A percentile compares a stretch with the other conserved stretches of the same genome.
Evolutionary conservation across 2,113 vertebrate genomes (phyloP).

Genomic region (Rhea pennata): DNA sequence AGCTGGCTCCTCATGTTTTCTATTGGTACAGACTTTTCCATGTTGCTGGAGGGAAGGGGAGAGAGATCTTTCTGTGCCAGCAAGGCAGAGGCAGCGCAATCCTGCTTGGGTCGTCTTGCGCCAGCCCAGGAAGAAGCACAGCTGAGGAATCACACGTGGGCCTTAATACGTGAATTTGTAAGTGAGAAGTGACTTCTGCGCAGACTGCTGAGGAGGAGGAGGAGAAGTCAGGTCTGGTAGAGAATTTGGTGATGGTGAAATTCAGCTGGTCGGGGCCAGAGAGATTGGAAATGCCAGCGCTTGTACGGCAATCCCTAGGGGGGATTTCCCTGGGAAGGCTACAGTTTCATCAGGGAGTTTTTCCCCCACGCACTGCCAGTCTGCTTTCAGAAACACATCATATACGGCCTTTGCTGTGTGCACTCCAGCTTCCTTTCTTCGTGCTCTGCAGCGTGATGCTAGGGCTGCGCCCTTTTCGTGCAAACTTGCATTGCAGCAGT

Average conservation of each 20-base stretch:
- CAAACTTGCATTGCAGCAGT: background rate
- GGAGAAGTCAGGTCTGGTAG: background rate
- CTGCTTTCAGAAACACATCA: background rate
- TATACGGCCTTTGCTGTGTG: background rate
- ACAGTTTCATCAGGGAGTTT: background rate
- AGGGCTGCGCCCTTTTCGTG: background rate
- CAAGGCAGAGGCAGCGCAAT: background rate
- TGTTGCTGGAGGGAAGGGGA: background rate
- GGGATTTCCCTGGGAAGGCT: background rate
- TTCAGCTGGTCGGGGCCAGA: background rate
- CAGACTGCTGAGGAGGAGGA: background rate
- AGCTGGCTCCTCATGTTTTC: background rate
- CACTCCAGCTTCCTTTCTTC: background rate
- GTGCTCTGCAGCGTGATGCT: background rate
- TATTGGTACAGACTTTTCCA: background rate
- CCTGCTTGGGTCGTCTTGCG: background rate
- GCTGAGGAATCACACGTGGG: background rate
- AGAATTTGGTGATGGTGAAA: background rate
- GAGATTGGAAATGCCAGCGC: background rate
- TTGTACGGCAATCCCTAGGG: background rate
- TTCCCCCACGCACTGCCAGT: background rate
- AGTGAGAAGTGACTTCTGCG: background rate
- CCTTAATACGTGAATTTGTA: background rate
- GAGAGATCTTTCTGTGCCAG: background rate
- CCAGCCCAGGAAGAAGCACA: background rate